Conservation (phyloP, 2,888 invertebrate species). For the Heteropelma amictum region DNA sequence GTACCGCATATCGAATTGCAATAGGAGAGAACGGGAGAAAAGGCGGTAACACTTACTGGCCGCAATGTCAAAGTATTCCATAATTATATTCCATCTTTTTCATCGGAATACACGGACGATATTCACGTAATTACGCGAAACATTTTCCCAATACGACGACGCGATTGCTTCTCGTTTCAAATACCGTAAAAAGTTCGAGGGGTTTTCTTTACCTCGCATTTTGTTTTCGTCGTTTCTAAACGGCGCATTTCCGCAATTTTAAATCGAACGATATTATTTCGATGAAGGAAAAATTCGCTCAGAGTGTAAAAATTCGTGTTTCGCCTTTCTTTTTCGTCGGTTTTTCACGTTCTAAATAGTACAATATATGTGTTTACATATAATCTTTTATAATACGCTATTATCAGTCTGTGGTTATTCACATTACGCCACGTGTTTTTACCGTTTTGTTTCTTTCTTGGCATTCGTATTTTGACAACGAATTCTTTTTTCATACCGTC, state of each 20-base stretch:
- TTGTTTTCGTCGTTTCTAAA: not conserved
- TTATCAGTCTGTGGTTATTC: slow-evolving; percentile 53
- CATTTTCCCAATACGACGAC: too few relatives aligned
- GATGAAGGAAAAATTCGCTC: too few relatives aligned
- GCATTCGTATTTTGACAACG: slow-evolving; percentile 8
- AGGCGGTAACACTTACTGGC: slow-evolving; percentile 70
- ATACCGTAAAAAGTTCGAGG: slow-evolving; percentile 34
- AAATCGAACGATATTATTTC: not conserved
- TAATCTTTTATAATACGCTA: slow-evolving; percentile 48
- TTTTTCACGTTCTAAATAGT: slow-evolving; percentile 41
- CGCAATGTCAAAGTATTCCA: slow-evolving; percentile 67
- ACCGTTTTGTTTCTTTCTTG: not conserved
- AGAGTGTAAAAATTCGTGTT: slow-evolving; percentile 34
- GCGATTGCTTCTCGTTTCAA: slow-evolving; percentile 5
- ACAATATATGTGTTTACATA: not conserved
- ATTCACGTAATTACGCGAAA: slow-evolving; percentile 44
- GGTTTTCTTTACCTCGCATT: slow-evolving; percentile 1
- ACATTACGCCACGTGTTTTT: slow-evolving; percentile 37
- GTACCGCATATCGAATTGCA: not conserved
- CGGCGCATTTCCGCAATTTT: not conserved
- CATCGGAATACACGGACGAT: not conserved
- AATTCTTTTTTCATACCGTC: too few relatives aligned
- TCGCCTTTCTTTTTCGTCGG: too few relatives aligned
- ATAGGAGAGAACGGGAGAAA: slow-evolving; percentile 25
- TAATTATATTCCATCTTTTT: slow-evolving; percentile 40